These are phyloP conservation scores for Parauchenoglanis punctatus DNA, from an alignment of 2,797 vertebrate genomes.

Conservation along the genomic window DNA sequence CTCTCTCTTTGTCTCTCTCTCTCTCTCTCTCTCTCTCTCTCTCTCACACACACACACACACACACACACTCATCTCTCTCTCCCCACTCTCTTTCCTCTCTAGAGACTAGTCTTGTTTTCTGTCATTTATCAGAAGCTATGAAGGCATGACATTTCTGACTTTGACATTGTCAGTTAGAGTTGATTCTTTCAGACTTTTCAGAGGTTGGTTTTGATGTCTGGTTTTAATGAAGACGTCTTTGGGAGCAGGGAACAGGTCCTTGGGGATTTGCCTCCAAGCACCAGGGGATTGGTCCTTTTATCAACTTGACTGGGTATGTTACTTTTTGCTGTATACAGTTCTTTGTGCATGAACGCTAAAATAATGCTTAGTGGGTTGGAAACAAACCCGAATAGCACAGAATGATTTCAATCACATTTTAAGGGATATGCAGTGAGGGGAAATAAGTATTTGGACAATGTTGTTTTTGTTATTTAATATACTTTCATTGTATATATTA, in stretches of 20 bases:
- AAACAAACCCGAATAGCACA: neutral
- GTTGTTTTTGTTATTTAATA: neutral
- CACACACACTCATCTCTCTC: neutral
- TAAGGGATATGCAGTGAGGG: constrained; percentile 6
- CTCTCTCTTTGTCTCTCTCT: neutral
- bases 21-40: neutral
- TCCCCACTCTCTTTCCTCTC: neutral
- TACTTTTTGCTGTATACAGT: neutral
- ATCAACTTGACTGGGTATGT: neutral
- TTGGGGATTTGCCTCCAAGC: constrained; percentile 1
- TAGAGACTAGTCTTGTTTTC: constrained; percentile 37
- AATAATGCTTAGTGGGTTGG: neutral
- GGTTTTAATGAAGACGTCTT: constrained; percentile 28
- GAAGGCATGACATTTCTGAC: constrained; percentile 29
- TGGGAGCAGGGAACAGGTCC: constrained; percentile 15
- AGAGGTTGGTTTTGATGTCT: constrained; percentile 26
- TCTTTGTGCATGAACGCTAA: neutral
- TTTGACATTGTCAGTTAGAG: constrained; percentile 43
- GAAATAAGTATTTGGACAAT: neutral
- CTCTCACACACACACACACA: neutral
- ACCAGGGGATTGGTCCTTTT: constrained; percentile 2
- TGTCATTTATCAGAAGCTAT: constrained; percentile 37
- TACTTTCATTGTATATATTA: neutral
- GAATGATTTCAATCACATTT: constrained; percentile 18
- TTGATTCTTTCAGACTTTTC: constrained; percentile 35